Conservation (phyloP, 2,888 invertebrate species). For the Heterodera filipjevi region DNA sequence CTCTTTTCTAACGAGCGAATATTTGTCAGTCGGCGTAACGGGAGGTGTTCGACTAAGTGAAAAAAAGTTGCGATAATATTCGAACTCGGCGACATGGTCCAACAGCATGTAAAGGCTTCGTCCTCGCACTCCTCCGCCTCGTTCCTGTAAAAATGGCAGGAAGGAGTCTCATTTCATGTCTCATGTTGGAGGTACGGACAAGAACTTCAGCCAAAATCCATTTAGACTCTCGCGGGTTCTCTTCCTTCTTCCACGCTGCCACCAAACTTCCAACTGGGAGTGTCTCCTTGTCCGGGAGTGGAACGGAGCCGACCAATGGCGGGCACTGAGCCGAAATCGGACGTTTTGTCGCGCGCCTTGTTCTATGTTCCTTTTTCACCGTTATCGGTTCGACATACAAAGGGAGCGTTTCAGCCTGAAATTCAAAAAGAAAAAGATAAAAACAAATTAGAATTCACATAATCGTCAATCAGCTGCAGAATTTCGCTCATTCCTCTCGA, state of each 20-base stretch:
- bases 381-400: not conserved
- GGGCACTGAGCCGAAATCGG: not conserved
- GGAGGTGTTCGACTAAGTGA: not conserved
- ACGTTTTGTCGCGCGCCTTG: not conserved
- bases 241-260: not conserved
- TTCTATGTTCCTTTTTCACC: not conserved
- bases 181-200: no score
- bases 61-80: not conserved
- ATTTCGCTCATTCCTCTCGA: not conserved
- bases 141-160: not conserved
- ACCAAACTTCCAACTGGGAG: not conserved
- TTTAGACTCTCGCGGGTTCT: not conserved
- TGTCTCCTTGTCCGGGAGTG: not conserved
- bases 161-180: no score
- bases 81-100: conserved; percentile 1
- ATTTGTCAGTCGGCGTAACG: not conserved
- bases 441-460: not conserved
- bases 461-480: conserved; percentile 11
- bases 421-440: not conserved
- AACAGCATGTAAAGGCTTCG: not conserved
- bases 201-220: conserved; percentile 13
- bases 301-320: not conserved
- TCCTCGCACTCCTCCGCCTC: not conserved
- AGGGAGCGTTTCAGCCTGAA: not conserved
- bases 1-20: not conserved